These are phyloP conservation scores for Ctena decussata DNA, from an alignment of 2,888 invertebrate genomes.

Conservation along the genomic window DNA sequence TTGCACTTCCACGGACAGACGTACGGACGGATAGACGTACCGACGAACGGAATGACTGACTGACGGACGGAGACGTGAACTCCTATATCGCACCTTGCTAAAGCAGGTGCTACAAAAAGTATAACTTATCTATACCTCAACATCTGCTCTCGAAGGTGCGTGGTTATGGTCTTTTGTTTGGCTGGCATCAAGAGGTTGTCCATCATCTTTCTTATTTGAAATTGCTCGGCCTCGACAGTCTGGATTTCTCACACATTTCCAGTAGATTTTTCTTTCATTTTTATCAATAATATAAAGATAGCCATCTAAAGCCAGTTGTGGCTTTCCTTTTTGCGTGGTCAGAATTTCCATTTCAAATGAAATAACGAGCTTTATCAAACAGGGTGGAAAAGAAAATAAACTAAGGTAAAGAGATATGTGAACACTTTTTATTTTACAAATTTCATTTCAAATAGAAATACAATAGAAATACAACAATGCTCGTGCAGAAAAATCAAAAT, in stretches of 20 bases:
- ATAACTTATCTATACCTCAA: not conserved
- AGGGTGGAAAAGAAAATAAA: not conserved
- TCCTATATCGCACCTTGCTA: too few species aligned
- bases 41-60: too few species aligned
- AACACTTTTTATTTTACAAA: too few species aligned
- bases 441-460: not conserved
- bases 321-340: not conserved
- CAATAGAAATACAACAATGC: too few species aligned
- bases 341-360: not conserved
- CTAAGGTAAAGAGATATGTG: too few species aligned
- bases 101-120: too few species aligned
- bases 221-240: not conserved
- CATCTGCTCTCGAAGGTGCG: not conserved
- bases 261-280: not conserved
- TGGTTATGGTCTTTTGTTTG: not conserved
- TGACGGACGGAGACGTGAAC: too few species aligned
- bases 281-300: not conserved
- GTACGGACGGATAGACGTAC: too few species aligned
- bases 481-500: too few species aligned
- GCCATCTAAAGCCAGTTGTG: not conserved
- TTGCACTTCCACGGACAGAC: too few species aligned
- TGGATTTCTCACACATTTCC: not conserved
- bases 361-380: not conserved
- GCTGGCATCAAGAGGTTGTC: not conserved
- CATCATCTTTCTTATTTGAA: not conserved